Evolutionary conservation across 2,888 invertebrate species (phyloP), one percentile per base, ranked within the genome.

Genomic region (Amiota communis): DNA sequence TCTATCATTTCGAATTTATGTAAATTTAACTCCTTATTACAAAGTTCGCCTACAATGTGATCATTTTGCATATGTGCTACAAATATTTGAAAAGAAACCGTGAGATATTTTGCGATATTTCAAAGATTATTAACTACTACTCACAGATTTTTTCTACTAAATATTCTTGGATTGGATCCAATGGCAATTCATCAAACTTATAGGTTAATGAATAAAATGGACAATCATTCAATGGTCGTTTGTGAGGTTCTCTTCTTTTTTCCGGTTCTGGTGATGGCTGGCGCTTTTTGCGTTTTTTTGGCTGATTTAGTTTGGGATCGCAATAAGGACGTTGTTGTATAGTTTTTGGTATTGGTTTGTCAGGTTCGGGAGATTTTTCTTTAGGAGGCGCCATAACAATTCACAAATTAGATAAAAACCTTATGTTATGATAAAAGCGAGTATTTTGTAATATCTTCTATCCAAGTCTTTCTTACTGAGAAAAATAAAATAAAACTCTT

Each of bases 171-270:
- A 85, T 79, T 3, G 90, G 90, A 83, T 90, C 90, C 47, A 90
- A 76, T 1, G 90, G 90, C 78, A 90, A 77, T 72, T 90, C 87
- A 77, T 90, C 90, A 47, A 81, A 82, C 20, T 81, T 74, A 75
- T 90, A 89, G 49, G 79, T 75, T 71, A 88, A 81, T 49, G 80
- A 78, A 77, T 89, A 90, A 72, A 90, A 90, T 8, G 89, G 89
- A 51, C 87, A 87, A 74, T 90, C 90, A 61, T 88, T 88, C 36
- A 88, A 76, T 10, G 83, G 85, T 10, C 88, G 71, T 56, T 79
- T 82, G 49, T 77, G 75, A n/a, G 71, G 76, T 63, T 72, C 81
- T 11, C 6, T 36, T 36, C 71, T 69, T 57, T 81, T 82, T 51
- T 79, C 77, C 0, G 9, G 59, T 20, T 59, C 59, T 9, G 59